Evolutionary conservation across 2,113 vertebrate genomes (phyloP).

Genomic region (Mellivora capensis): DNA sequence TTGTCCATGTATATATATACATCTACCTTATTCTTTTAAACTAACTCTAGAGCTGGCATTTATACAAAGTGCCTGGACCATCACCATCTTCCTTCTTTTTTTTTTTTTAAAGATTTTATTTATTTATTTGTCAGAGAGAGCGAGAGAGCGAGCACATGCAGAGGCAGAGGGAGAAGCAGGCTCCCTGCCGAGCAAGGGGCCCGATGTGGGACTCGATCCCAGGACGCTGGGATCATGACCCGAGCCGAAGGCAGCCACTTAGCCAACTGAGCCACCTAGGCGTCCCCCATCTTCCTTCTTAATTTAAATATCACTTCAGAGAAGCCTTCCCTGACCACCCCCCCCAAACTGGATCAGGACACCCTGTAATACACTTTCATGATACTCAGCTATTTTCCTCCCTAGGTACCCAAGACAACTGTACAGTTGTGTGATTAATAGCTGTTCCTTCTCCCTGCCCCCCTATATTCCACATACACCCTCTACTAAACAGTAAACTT

Average conservation of each 20-base stretch:
- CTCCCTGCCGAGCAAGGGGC: too few species aligned
- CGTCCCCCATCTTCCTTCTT: not conserved
- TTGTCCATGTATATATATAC: not conserved
- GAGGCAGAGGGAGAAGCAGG: too few species aligned
- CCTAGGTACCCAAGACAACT: not conserved
- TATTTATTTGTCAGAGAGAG: too few species aligned
- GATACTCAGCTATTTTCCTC: not conserved
- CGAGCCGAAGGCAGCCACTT: too few species aligned
- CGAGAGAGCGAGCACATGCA: too few species aligned
- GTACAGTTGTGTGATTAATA: conserved; percentile 20
- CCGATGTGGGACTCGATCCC: too few species aligned
- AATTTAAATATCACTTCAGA: not conserved
- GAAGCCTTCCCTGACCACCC: not conserved
- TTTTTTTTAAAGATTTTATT: too few species aligned
- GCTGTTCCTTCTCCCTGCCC: not conserved
- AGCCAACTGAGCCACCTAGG: too few species aligned
- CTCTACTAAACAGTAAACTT: not conserved
- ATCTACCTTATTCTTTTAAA: not conserved
- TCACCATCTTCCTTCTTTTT: not conserved
- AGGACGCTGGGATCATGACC: too few species aligned
- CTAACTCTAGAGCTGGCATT: not conserved
- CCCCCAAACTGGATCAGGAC: not conserved
- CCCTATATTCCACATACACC: not conserved
- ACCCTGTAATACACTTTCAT: not conserved
- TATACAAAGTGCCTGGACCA: not conserved